Percentiles rank a stretch among this genome's conserved stretches.
Conservation (phyloP, 2,113 vertebrate genomes). For the Pseudolaguvia tuberculata region DNA sequence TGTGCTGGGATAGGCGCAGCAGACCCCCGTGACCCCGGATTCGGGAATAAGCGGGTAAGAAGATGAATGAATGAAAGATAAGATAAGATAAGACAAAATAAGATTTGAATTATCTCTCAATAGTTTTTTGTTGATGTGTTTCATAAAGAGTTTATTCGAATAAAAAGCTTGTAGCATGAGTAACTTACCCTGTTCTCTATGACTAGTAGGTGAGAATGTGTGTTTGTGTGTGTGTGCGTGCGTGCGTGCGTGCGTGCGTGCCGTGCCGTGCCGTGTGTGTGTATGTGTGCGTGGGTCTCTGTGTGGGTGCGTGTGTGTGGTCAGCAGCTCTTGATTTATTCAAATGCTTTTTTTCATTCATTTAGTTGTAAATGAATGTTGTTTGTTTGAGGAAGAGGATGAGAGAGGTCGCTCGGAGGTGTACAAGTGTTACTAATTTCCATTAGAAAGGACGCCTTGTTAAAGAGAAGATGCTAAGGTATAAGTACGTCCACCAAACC, state of each 20-base stretch:
- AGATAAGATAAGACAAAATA: background rate
- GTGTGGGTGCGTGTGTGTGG: conserved; percentile 14
- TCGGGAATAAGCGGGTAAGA: too few species aligned
- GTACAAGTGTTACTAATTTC: conserved; percentile 53
- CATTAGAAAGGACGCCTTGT: conserved; percentile 58
- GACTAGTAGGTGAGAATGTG: background rate
- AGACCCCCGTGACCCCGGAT: too few species aligned
- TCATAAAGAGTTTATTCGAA: background rate
- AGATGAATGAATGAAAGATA: too few species aligned
- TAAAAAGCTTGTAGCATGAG: background rate
- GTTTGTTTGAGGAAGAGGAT: background rate
- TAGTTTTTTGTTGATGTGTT: background rate
- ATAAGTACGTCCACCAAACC: conserved; percentile 43
- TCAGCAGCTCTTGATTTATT: conserved; percentile 28
- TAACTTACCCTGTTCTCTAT: background rate
- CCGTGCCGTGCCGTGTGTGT: too few species aligned
- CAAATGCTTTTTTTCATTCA: background rate
- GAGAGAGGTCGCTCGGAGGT: conserved; percentile 25
- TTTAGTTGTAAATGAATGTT: conserved; percentile 20
- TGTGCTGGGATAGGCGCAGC: too few species aligned
- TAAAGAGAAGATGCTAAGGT: conserved; percentile 18
- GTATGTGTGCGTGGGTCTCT: background rate
- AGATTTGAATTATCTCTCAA: background rate
- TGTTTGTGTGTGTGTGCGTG: background rate
- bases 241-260: too few species aligned